Evolutionary conservation across 2,113 vertebrate genomes (phyloP), one percentile per base, ranked within the genome.

Genomic region (Myxocyprinus asiaticus): DNA sequence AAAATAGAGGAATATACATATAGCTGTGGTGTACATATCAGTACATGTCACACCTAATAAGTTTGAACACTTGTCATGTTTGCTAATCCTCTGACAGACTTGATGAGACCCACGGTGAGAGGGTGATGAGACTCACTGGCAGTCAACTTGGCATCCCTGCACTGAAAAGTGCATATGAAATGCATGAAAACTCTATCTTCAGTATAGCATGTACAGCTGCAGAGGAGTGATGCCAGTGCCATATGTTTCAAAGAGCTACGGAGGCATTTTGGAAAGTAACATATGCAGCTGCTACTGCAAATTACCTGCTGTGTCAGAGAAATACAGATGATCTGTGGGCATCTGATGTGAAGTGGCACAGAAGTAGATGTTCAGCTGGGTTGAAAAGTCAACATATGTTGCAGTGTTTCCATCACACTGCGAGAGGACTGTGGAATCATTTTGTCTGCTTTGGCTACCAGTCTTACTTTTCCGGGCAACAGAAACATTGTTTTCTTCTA

Each of bases 331-430:
- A 69, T 79, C 72, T 78, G 87, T 6, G 4, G 82, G 83, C 80
- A 64, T 50, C 45, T 45, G 56, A 78, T 65, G 14, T 78, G 77
- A 86, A 83, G 51, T 77, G 81, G 76, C 74, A 43, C 33, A 76
- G 33, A 43, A 53, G 71, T 74, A n/a, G 14, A 68, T 55, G 82
- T 77, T 84, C 82, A 50, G 67, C 59, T 61, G 9, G 12, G 69
- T 84, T 86, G 47, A 82, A n/a, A 33, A 65, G 81, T 51, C 81
- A 84, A 65, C 84, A 86, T 84, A 82, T 82, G 87, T 55, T n/a
- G 14, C 44, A 33, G 22, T 33, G 22, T 33, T 33, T 33, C 22
- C 22, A 47, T 15, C 17, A 51, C 53, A 70, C 14, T 14, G 62
- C 63, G 87, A 62, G 79, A 58, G 45, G 6, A 45, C 69, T 44